phyloP scores from a whole-genome alignment of 1,140 invertebrate genomes.

The Drosophila varians region DNA sequence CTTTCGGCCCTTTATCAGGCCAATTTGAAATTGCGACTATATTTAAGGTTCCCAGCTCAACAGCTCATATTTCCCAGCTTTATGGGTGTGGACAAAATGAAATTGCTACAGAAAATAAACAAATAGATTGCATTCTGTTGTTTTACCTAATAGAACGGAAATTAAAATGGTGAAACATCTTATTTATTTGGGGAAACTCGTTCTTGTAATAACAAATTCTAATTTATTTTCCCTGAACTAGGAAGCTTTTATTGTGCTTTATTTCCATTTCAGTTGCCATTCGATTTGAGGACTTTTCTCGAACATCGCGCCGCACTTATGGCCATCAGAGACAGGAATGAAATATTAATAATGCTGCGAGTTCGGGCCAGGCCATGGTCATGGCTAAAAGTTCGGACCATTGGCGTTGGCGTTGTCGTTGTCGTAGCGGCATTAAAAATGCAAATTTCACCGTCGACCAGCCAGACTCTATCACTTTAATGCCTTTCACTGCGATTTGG shows the following conservation, averaged over 20 bases:
- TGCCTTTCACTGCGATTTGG: slow-evolving; percentile 77
- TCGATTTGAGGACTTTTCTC: slow-evolving; percentile 4
- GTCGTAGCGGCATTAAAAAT: slow-evolving; percentile 68
- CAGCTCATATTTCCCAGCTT: background rate
- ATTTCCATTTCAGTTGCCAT: slow-evolving; percentile 16
- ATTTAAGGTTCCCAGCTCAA: slow-evolving; percentile 2
- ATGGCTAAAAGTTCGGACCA: slow-evolving; percentile 19
- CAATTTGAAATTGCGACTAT: slow-evolving; percentile 6
- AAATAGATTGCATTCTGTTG: background rate
- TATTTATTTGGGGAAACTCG: background rate
- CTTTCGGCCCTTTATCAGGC: slow-evolving; percentile 24
- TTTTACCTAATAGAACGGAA: background rate
- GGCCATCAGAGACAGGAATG: slow-evolving; percentile 76
- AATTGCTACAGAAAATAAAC: background rate
- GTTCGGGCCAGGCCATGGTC: slow-evolving; percentile 28
- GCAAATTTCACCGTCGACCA: slow-evolving; percentile 63
- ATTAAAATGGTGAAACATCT: background rate
- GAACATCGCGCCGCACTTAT: slow-evolving; percentile 34
- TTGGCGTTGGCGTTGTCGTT: background rate
- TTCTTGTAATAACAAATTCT: background rate
- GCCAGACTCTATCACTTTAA: slow-evolving; percentile 75
- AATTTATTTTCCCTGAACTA: slow-evolving; percentile 6
- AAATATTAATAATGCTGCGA: slow-evolving; percentile 74
- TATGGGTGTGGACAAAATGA: background rate
- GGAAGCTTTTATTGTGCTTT: too few species aligned